Conservation (phyloP, 2,113 vertebrate genomes). For the Toxotes jaculatrix region DNA sequence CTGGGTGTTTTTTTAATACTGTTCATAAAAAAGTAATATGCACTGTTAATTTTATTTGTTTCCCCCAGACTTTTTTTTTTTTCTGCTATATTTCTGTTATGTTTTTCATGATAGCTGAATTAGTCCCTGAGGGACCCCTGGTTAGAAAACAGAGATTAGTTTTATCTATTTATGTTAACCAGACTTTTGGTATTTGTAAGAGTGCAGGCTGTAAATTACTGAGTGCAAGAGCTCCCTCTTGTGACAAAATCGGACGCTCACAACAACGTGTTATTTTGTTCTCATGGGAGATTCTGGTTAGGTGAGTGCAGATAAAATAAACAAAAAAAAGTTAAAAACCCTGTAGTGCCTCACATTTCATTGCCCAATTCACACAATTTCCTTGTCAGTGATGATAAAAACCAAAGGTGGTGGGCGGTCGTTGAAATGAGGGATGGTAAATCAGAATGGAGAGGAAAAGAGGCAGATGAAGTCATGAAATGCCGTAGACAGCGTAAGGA, state of each 20-base stretch:
- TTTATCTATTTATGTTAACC: neutral
- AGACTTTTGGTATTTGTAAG: neutral
- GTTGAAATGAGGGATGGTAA: neutral
- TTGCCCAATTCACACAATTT: no score
- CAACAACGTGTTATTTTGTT: neutral
- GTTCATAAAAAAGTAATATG: neutral
- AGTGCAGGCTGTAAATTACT: conserved; percentile 3
- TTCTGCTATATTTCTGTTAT: neutral
- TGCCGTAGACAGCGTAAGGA: neutral
- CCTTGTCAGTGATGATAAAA: neutral
- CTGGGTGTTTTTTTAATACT: neutral
- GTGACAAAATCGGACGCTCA: conserved; percentile 23
- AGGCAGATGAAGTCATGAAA: conserved; percentile 8
- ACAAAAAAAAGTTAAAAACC: neutral
- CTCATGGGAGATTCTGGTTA: neutral
- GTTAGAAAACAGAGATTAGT: neutral
- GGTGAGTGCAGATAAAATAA: neutral
- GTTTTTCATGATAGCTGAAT: neutral
- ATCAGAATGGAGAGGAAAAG: neutral
- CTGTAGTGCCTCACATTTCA: neutral
- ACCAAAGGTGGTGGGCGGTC: neutral
- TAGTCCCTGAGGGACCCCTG: no score
- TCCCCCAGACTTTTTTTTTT: neutral
- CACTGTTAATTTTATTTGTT: neutral
- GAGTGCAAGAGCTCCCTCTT: conserved; percentile 47